phyloP scores from a whole-genome alignment of 2,888 invertebrate genomes.

The Atethmia centrago region DNA sequence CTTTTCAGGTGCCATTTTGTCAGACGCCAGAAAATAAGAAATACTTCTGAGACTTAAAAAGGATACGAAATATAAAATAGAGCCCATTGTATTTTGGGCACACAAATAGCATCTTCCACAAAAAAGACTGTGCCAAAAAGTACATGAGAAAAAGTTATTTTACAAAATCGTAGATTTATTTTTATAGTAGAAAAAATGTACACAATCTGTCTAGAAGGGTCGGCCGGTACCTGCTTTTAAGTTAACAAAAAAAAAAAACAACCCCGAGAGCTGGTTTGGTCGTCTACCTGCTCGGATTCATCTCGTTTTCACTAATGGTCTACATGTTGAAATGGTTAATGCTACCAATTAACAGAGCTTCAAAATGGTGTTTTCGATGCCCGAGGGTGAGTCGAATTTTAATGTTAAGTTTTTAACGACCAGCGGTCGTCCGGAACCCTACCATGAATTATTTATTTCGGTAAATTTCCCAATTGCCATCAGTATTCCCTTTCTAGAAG shows the following conservation, averaged over 20 bases:
- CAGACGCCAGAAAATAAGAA: not conserved
- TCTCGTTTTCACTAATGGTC: constrained; percentile 84
- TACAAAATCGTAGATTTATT: constrained; percentile 63
- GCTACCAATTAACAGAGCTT: constrained; percentile 85
- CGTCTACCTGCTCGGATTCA: constrained; percentile 85
- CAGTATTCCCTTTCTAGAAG: constrained; percentile 71
- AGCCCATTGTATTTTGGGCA: not conserved
- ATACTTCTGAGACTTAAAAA: not conserved
- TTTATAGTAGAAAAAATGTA: constrained; percentile 55
- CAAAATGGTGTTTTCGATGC: constrained; percentile 82
- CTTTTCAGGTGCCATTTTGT: not conserved
- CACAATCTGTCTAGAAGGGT: constrained; percentile 79
- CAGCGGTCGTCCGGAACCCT: constrained; percentile 71
- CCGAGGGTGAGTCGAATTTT: constrained; percentile 83
- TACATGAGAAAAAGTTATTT: constrained; percentile 29
- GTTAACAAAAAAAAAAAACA: constrained; percentile 82
- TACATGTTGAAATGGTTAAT: constrained; percentile 83
- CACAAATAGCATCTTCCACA: constrained; percentile 14
- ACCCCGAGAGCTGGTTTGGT: constrained; percentile 79
- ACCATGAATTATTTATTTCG: constrained; percentile 85
- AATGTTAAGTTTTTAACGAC: constrained; percentile 77
- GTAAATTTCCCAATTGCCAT: constrained; percentile 73
- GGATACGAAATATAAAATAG: constrained; percentile 2
- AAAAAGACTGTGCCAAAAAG: constrained; percentile 36
- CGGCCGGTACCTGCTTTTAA: constrained; percentile 82